phyloP scores from a whole-genome alignment of 2,797 vertebrate genomes.

The Limosa lapponica region DNA sequence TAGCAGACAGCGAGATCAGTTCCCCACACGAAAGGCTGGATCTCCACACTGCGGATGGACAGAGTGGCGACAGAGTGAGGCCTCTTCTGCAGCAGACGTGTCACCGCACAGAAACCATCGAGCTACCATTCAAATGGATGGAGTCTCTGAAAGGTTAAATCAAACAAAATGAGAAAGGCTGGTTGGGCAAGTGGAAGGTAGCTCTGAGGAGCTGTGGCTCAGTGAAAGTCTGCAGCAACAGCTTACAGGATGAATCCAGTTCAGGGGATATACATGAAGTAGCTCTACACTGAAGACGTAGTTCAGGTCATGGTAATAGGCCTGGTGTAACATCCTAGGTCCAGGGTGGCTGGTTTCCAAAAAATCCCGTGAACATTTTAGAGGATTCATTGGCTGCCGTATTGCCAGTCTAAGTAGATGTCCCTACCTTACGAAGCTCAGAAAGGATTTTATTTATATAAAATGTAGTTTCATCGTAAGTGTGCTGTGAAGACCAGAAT shows the following conservation, averaged over 20 bases:
- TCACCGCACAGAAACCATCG: neutral
- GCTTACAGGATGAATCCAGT: neutral
- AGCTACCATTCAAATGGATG: neutral
- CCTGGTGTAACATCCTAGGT: neutral
- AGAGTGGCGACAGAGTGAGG: neutral
- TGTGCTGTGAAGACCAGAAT: neutral
- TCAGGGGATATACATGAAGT: neutral
- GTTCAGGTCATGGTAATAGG: neutral
- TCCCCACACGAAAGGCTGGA: neutral
- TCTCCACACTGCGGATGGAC: rapidly evolving
- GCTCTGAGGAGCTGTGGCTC: neutral
- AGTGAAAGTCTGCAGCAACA: neutral
- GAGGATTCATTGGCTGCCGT: neutral
- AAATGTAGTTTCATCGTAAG: neutral
- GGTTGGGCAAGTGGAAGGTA: neutral
- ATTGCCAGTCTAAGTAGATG: neutral
- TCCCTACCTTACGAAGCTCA: neutral
- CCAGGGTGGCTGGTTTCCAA: neutral
- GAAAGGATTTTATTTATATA: neutral
- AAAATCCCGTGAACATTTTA: neutral
- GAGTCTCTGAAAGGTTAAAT: neutral
- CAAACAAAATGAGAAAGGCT: neutral
- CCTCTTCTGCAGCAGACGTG: neutral
- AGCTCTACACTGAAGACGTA: neutral
- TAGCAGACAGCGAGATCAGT: neutral